Percentiles rank a stretch among this genome's conserved stretches.
Conservation (phyloP, 2,113 vertebrate genomes). For the Hippocampus mohnikei region DNA sequence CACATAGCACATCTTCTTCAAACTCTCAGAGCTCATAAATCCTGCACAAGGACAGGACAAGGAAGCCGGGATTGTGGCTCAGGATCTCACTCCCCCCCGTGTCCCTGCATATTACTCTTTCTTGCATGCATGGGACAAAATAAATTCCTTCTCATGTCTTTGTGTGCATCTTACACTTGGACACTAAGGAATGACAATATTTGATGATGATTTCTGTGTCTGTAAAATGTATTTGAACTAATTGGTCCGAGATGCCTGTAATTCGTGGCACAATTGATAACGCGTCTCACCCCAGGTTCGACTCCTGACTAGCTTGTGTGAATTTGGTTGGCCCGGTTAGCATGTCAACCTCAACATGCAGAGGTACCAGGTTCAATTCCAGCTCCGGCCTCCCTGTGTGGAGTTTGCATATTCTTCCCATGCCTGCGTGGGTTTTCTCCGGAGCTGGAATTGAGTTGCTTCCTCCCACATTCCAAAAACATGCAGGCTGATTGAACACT, state of each 20-base stretch:
- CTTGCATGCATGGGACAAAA: conserved; percentile 16
- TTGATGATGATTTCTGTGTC: conserved; percentile 32
- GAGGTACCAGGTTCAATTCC: no score
- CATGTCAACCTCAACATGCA: no score
- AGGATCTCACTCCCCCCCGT: conserved; percentile 36
- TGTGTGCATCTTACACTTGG: conserved; percentile 25
- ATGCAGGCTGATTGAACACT: no score
- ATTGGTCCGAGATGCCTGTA: conserved; percentile 35
- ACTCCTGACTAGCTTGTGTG: no score
- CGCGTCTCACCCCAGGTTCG: no score
- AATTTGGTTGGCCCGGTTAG: no score
- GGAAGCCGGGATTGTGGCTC: conserved; percentile 51
- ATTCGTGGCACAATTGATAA: no score
- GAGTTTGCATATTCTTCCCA: no score
- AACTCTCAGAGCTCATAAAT: conserved; percentile 67
- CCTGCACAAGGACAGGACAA: conserved; percentile 63
- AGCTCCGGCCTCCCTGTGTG: no score
- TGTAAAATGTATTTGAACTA: conserved; percentile 31
- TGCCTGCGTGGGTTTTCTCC: no score
- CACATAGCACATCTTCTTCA: conserved; percentile 36
- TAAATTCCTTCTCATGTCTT: conserved; percentile 20
- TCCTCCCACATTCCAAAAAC: no score
- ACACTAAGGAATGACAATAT: conserved; percentile 35
- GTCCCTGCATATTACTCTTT: conserved; percentile 38
- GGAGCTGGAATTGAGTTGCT: no score